Evolutionary conservation across 2,888 invertebrate genomes (phyloP).

Genomic region (Blomia tropicalis): DNA sequence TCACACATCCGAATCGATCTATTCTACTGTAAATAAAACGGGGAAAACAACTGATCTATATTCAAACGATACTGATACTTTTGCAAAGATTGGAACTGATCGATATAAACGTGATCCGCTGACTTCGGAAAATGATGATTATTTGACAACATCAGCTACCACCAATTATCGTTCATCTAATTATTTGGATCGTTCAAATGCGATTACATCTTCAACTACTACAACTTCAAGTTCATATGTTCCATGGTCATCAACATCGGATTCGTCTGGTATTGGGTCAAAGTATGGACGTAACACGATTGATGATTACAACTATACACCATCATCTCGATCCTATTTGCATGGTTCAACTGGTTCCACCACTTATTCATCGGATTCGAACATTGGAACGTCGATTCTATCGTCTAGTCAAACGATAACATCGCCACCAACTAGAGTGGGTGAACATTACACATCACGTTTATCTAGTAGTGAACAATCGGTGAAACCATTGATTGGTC

Average conservation of each 20-base stretch:
- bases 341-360: neutral
- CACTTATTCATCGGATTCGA: neutral
- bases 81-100: neutral
- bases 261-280: too few relatives aligned
- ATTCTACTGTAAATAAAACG: neutral
- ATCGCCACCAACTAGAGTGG: neutral
- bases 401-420: neutral
- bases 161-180: neutral
- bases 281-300: too few relatives aligned
- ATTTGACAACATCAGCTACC: too few relatives aligned
- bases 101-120: neutral
- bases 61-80: neutral
- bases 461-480: too few relatives aligned
- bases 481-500: neutral
- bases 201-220: neutral
- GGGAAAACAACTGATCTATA: neutral
- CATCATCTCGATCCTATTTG: too few relatives aligned
- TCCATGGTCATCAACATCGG: too few relatives aligned
- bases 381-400: neutral
- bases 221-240: too few relatives aligned
- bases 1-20: neutral
- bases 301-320: too few relatives aligned
- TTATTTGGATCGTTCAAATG: neutral
- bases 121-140: too few relatives aligned
- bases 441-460: too few relatives aligned